Base-by-base conservation (phyloP, 2,113 vertebrate genomes). In the Tympanuchus pallidicinctus region DNA sequence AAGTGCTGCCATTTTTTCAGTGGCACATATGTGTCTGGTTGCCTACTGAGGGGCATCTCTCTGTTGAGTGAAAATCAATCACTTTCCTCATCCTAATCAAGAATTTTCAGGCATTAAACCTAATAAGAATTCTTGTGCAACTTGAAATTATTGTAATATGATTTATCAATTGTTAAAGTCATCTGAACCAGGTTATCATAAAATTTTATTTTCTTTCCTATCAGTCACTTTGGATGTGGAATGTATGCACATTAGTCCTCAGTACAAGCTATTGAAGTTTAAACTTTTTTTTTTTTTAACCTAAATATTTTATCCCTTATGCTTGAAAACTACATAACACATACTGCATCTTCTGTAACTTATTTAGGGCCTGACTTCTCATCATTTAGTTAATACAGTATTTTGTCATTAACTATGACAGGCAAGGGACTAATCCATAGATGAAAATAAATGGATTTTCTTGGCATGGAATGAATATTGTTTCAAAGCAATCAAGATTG, bases 211-310 rank as follows among this genome's bases (percentile, higher is more conserved):
- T 85, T 63, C 61, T 76, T 79, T 82, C 40, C 59, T 69, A 45
- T 67, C 43, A 77, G 15, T 50, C 43, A 47, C 72, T 72, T 22
- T 18, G 32, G 65, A 59, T 45, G 73, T 5, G 3, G 8, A 67
- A 85, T 87, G 64, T 71, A 57, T 48, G 90, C 82, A 83, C 45
- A 73, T 67, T 78, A 78, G 83, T 94, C 30, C 52, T 59, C 60
- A 8, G 20, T 21, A 6, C 1, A 11, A 59, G 22, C 16, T 72
- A 69, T 36, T 63, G 52, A 50, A 63, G 8, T 42, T 80, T 34
- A 54, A 30, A 63, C 61, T 78, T 91, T 64, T 57, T 90, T 87
- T 75, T 48, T 25, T 54, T 54, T 54, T 16, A 30, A 78, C 69
- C 27, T 47, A 66, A 96, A 90, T 28, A 87, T 64, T 28, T 88